These are phyloP conservation scores for Malachius bipustulatus DNA, from an alignment of 2,888 invertebrate species.

Conservation along the genomic window DNA sequence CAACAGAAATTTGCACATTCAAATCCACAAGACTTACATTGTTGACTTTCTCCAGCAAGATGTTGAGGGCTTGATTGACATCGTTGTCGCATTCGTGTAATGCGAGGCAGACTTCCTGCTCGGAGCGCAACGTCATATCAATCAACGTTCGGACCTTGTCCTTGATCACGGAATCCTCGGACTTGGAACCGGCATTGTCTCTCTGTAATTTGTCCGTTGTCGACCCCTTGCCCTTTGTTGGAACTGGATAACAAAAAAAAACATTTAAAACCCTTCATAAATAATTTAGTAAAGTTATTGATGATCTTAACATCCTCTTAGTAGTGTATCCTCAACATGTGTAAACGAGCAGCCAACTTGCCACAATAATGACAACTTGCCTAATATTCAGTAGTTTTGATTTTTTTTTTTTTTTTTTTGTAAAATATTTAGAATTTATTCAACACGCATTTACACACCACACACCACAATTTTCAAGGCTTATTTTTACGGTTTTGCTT, in stretches of 20 bases:
- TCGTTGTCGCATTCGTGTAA: conserved; percentile 90
- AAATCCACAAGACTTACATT: conserved; percentile 37
- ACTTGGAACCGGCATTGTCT: conserved; percentile 30
- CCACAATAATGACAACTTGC: too few relatives aligned
- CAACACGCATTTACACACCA: too few relatives aligned
- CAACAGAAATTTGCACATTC: too few relatives aligned
- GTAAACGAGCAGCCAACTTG: too few relatives aligned
- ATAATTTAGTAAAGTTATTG: too few relatives aligned
- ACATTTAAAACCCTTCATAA: conserved; percentile 1
- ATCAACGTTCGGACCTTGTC: conserved; percentile 70
- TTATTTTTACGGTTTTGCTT: too few relatives aligned
- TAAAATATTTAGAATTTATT: too few relatives aligned
- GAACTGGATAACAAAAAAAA: conserved; percentile 3
- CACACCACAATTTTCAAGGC: too few relatives aligned
- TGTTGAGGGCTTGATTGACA: conserved; percentile 68
- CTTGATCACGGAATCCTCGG: conserved; percentile 48
- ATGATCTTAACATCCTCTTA: too few relatives aligned
- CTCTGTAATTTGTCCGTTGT: conserved; percentile 29
- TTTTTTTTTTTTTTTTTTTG: too few relatives aligned
- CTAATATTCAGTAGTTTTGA: too few relatives aligned
- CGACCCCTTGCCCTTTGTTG: conserved; percentile 27
- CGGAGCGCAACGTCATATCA: conserved; percentile 81
- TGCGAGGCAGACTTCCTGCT: conserved; percentile 85
- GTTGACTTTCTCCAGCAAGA: conserved; percentile 62
- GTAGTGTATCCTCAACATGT: too few relatives aligned